A percentile compares a stretch with the other conserved stretches of the same genome.
Conservation (phyloP, 2,113 vertebrate genomes). For the Hylia prasina region DNA sequence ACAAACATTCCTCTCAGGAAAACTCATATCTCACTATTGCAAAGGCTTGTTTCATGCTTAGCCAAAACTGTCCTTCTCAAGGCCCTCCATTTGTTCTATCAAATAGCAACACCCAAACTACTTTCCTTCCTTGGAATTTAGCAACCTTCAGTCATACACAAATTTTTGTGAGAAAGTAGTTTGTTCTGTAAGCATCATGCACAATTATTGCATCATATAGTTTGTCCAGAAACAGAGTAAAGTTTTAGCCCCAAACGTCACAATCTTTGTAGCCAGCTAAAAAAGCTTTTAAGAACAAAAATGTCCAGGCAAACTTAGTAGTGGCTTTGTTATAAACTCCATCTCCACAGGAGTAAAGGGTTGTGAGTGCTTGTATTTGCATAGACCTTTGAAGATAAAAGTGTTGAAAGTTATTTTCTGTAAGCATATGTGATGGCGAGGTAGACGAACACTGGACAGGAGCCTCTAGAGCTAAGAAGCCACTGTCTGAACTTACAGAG, state of each 20-base stretch:
- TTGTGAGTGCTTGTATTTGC: background rate
- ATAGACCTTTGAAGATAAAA: background rate
- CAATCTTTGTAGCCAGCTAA: background rate
- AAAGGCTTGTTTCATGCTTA: background rate
- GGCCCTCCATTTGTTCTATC: background rate
- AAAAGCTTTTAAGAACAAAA: background rate
- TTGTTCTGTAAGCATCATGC: background rate
- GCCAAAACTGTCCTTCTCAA: constrained; percentile 3
- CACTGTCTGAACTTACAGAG: background rate
- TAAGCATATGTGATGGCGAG: background rate
- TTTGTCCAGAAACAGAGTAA: background rate
- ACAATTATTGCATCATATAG: background rate
- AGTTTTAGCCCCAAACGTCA: background rate
- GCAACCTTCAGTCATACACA: background rate
- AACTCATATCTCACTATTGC: background rate
- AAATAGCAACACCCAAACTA: background rate
- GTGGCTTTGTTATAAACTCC: background rate
- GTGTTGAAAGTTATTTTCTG: background rate
- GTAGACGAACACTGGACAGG: background rate
- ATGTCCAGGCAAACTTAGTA: background rate
- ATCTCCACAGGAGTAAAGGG: background rate
- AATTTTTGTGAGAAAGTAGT: background rate
- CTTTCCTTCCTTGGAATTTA: background rate
- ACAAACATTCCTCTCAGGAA: constrained; percentile 6
- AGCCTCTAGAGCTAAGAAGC: background rate